Evolutionary conservation across 2,888 invertebrate species (phyloP), one percentile per base, ranked within the genome.

Genomic region (Pristionchus entomophagus): DNA sequence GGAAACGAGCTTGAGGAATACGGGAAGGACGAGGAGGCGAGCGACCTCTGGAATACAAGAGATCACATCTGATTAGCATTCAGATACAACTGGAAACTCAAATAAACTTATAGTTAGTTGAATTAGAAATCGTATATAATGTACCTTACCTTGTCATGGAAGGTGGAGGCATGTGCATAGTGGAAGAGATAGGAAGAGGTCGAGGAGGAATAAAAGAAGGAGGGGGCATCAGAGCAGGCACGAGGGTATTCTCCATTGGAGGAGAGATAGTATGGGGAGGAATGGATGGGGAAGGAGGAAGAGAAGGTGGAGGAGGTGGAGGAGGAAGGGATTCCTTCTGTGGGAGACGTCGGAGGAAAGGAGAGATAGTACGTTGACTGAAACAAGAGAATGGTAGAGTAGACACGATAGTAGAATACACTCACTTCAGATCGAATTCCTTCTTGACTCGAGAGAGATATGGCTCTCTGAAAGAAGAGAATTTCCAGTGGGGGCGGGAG

Each of bases 311-410:
- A 29, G 26, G 6, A 59, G 82, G 35, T 0, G 35, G 82, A 59
- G 38, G 53, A 38, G 56, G 22, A 41, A 38, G 59, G 17, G 17
- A 17, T 14, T 12, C 26, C 32, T 38, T 29, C 26, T 22, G 59
- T 32, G 65, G 49, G n/a, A 45, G 22, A 41, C 84, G 84, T 35
- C 69, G 29, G 29, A 84, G 84, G 51, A 49, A 84, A 19, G 84
- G 84, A 49, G 84, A 84, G 19, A 84, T 84, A 5, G 69, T 65
- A 22, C n/a, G 12, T 53, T 84, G 84, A 69, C 84, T 84, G 29
- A 3, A 69, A 56, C 1, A 53, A 53, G 32, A 6, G 51, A 59
- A 59, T n/a, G 59, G 26, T 59, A 59, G 19, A n/a, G n/a, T n/a
- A n/a, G n/a, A n/a, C n/a, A n/a, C n/a, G n/a, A n/a, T n/a, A n/a